Conservation (phyloP, 1,140 invertebrate genomes). For the Halictus rubicundus region DNA sequence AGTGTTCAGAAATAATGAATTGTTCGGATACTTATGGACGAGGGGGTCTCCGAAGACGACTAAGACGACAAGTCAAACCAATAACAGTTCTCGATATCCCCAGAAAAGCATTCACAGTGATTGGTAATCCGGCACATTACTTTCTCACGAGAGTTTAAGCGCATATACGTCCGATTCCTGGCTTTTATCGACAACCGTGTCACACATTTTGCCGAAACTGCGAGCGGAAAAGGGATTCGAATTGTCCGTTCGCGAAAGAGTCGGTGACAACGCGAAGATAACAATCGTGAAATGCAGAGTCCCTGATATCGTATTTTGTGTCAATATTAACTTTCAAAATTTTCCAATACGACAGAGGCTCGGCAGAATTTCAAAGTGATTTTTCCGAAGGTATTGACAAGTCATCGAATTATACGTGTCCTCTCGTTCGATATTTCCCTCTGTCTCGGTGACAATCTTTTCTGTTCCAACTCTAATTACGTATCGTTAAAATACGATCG, state of each 20-base stretch:
- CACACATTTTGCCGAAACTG: background rate
- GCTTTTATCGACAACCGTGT: conserved; percentile 26
- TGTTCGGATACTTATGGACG: no score
- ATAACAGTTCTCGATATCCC: background rate
- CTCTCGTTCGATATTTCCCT: background rate
- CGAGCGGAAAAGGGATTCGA: conserved; percentile 1
- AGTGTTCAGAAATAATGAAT: no score
- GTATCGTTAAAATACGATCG: no score
- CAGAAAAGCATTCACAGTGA: background rate
- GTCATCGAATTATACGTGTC: background rate
- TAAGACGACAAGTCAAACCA: background rate
- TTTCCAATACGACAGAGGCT: background rate
- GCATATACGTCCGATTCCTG: conserved; percentile 10
- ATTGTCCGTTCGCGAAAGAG: background rate
- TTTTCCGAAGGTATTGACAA: background rate
- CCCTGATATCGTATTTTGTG: conserved; percentile 23
- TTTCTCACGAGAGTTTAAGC: conserved; percentile 6
- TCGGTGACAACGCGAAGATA: conserved; percentile 25
- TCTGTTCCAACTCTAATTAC: no score
- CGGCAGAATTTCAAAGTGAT: background rate
- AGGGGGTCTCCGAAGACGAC: background rate
- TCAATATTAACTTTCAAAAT: conserved; percentile 34
- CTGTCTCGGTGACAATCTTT: background rate
- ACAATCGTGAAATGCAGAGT: conserved; percentile 1
- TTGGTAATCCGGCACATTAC: background rate